A percentile compares a stretch with the other conserved stretches of the same genome.
Evolutionary conservation across 2,797 vertebrate genomes (phyloP).

Genomic region (Phaenicophaeus curvirostris): DNA sequence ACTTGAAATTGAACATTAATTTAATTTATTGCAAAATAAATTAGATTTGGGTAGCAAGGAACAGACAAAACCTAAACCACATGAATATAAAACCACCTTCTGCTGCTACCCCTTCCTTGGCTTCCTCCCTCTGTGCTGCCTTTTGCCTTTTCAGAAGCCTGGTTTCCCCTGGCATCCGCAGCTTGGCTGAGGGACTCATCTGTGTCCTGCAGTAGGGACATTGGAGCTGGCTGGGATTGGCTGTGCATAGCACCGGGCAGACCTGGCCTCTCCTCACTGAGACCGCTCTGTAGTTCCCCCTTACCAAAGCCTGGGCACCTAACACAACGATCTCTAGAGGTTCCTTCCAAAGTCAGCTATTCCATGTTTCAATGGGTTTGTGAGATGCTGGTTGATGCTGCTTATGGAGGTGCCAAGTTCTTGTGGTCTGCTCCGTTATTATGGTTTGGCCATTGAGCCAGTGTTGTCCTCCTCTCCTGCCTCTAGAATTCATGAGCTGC

Average conservation of each 20-base stretch:
- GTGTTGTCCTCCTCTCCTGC: not conserved
- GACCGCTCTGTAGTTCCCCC: accelerated
- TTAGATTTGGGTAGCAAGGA: not conserved
- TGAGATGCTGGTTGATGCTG: not conserved
- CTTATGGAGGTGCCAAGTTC: not conserved
- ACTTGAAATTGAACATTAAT: not conserved
- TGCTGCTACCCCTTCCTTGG: not conserved
- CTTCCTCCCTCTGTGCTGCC: not conserved
- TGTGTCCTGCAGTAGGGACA: accelerated
- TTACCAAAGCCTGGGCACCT: too few species aligned
- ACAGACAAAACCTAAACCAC: not conserved
- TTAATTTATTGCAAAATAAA: not conserved
- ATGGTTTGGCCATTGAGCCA: not conserved
- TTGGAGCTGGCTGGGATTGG: accelerated
- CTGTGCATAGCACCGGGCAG: not conserved
- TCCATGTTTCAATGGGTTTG: not conserved
- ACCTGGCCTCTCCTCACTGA: not conserved
- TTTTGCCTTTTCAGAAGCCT: too few species aligned
- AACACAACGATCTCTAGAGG: not conserved
- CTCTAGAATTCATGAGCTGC: not conserved
- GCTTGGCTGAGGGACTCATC: not conserved
- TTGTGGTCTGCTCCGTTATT: not conserved
- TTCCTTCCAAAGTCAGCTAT: not conserved
- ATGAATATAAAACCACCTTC: not conserved
- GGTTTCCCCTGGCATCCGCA: not conserved